Evolutionary conservation across 2,113 vertebrate species (phyloP).

Genomic region (Formicarius rufipectus): DNA sequence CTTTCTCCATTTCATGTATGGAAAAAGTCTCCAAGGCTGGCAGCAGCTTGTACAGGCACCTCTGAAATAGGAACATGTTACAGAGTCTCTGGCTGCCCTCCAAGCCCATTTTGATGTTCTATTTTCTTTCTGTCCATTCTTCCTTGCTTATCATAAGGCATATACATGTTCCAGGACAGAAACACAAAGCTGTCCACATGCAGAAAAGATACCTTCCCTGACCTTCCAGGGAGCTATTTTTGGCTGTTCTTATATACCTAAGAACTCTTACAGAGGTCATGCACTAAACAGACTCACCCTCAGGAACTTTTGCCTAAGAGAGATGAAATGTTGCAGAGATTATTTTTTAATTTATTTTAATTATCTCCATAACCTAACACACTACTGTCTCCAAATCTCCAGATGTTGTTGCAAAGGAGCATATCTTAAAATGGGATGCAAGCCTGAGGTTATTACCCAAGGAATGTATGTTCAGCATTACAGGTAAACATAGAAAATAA

Average conservation of each 20-base stretch:
- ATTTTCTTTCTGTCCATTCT: neutral
- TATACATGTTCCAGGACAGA: neutral
- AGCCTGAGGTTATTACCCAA: neutral
- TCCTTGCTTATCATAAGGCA: neutral
- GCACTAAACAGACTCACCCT: neutral
- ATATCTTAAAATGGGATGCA: neutral
- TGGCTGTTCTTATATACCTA: neutral
- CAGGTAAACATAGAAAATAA: neutral
- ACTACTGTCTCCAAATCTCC: neutral
- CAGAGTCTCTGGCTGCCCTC: neutral
- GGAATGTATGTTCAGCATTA: neutral
- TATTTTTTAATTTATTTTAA: neutral
- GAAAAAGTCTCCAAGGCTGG: neutral
- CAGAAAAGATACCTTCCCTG: neutral
- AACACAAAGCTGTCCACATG: neutral
- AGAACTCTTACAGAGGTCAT: conserved; percentile 5
- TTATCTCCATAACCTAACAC: neutral
- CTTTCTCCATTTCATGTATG: neutral
- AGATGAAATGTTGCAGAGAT: neutral
- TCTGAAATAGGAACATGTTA: neutral
- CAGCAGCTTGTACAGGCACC: neutral
- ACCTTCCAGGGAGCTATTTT: conserved; percentile 60
- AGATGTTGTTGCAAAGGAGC: neutral
- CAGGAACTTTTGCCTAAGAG: neutral
- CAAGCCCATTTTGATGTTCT: neutral